Evolutionary conservation across 2,797 vertebrate genomes (phyloP).

Genomic region (Lacerta agilis): DNA sequence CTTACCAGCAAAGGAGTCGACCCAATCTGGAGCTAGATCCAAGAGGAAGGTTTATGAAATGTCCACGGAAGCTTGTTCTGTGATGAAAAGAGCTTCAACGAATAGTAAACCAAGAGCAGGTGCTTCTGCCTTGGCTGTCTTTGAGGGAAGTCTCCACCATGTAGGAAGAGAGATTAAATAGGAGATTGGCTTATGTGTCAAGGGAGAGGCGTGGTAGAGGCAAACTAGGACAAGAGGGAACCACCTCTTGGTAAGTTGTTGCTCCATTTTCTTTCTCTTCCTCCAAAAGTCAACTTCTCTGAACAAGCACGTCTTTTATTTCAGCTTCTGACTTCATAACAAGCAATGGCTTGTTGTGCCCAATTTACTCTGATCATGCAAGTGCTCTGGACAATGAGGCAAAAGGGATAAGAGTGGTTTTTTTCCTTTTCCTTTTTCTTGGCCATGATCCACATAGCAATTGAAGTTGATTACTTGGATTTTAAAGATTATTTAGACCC

Average conservation of each 20-base stretch:
- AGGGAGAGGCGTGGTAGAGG: constrained; percentile 30
- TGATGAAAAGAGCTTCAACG: constrained; percentile 26
- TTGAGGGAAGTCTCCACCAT: constrained; percentile 1
- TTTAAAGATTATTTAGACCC: neutral
- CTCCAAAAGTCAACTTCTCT: constrained; percentile 12
- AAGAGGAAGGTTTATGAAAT: constrained; percentile 10
- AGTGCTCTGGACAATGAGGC: neutral
- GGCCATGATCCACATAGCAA: neutral
- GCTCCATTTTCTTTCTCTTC: neutral
- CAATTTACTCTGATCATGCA: neutral
- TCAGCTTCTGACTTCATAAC: constrained; percentile 12
- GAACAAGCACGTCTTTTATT: constrained; percentile 32
- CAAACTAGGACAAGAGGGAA: constrained; percentile 25
- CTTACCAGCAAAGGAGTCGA: constrained; percentile 65
- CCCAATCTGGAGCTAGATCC: constrained; percentile 30
- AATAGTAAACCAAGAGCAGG: constrained; percentile 19
- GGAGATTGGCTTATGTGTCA: neutral
- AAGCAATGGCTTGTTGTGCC: neutral
- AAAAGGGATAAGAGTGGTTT: neutral
- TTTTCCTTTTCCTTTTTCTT: neutral
- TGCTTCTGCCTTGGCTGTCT: constrained; percentile 7
- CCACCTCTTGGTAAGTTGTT: constrained; percentile 54
- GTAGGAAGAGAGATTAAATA: constrained; percentile 34
- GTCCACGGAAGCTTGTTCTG: neutral
- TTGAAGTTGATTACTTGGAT: neutral